Evolutionary conservation across 1,140 invertebrate species (phyloP).

Genomic region (Atta texana): DNA sequence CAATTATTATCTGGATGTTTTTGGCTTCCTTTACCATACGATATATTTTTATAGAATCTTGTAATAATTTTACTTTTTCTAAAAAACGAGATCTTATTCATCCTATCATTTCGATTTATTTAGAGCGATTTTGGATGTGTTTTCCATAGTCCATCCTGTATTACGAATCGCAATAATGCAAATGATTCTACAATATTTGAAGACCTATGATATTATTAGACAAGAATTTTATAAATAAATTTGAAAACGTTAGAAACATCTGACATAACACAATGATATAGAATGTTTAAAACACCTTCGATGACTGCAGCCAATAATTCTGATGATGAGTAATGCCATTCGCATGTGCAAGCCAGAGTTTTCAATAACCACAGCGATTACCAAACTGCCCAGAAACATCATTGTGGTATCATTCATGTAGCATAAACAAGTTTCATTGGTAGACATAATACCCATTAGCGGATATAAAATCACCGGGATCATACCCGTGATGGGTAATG

Average conservation of each 20-base stretch:
- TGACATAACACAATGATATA: neutral
- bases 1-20: no score
- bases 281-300: conserved; percentile 79
- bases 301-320: conserved; percentile 87
- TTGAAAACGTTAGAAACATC: neutral
- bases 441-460: conserved; percentile 87
- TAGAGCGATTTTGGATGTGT: no score
- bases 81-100: no score
- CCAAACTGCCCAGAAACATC: conserved; percentile 88
- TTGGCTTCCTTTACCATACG: no score
- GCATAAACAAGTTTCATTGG: conserved; percentile 85
- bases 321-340: conserved; percentile 88
- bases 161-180: no score
- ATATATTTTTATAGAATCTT: no score
- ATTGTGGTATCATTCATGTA: conserved; percentile 90
- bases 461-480: conserved; percentile 89
- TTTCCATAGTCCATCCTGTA: no score
- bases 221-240: neutral
- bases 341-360: conserved; percentile 89
- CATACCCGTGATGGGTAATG: conserved; percentile 89
- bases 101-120: no score
- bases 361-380: conserved; percentile 90
- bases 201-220: neutral
- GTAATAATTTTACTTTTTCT: no score
- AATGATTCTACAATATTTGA: neutral